These are phyloP conservation scores for Chymomyza amoena DNA, from an alignment of 2,888 invertebrate species.

Conservation along the genomic window DNA sequence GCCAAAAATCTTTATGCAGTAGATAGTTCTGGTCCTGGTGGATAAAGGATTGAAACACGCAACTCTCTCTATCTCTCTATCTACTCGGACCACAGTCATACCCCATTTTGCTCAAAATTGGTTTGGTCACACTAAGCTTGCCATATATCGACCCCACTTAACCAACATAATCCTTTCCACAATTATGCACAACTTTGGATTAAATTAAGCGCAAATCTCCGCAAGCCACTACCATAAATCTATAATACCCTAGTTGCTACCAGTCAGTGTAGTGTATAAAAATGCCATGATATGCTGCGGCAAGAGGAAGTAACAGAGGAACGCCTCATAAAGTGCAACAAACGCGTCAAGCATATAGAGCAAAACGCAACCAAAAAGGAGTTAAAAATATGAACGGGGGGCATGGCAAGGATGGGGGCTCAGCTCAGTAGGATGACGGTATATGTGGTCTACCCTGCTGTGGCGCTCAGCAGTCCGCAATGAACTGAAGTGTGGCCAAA, in stretches of 20 bases:
- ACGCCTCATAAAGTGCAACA: slow-evolving; percentile 40
- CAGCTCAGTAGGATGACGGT: not conserved
- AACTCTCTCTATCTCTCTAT: too few species aligned
- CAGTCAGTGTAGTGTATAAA: not conserved
- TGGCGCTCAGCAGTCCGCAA: not conserved
- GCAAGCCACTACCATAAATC: not conserved
- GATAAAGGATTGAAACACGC: too few species aligned
- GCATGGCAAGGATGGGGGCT: too few species aligned
- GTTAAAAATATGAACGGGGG: not conserved
- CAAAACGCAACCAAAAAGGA: not conserved
- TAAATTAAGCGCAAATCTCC: too few species aligned
- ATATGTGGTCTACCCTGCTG: not conserved
- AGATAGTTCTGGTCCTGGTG: too few species aligned
- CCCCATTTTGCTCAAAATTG: too few species aligned
- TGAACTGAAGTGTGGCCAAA: slow-evolving; percentile 58
- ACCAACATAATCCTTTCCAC: not conserved
- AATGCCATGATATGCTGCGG: slow-evolving; percentile 20
- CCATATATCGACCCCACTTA: too few species aligned
- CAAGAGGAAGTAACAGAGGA: slow-evolving; percentile 13
- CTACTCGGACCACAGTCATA: too few species aligned
- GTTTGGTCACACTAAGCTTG: too few species aligned
- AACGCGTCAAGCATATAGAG: slow-evolving; percentile 18
- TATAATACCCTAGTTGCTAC: too few species aligned
- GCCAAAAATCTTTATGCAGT: too few species aligned
- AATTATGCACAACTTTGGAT: not conserved